Percentiles rank a stretch among this genome's conserved stretches.
Conservation (phyloP, 2,113 vertebrate genomes). For the Drymodes brunneopygia region DNA sequence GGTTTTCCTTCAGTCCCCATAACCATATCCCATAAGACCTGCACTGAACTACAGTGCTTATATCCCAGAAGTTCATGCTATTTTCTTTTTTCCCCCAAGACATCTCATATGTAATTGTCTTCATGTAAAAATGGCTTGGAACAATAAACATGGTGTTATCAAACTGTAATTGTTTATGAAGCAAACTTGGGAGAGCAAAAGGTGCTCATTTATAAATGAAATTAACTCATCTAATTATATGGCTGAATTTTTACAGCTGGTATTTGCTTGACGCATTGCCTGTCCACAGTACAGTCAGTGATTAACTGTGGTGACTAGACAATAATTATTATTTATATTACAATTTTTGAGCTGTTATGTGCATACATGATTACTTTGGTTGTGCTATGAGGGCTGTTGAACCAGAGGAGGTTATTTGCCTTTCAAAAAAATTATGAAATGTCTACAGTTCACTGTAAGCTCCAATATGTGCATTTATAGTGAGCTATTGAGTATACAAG, state of each 20-base stretch:
- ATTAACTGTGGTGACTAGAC: neutral
- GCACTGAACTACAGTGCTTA: neutral
- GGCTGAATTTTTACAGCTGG: neutral
- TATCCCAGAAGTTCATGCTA: neutral
- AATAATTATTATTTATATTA: neutral
- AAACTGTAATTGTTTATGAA: neutral
- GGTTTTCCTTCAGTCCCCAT: neutral
- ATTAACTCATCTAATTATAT: neutral
- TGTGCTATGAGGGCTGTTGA: neutral
- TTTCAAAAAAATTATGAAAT: neutral
- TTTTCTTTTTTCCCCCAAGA: neutral
- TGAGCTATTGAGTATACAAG: neutral
- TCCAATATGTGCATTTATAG: neutral
- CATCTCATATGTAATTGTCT: neutral
- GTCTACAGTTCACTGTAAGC: neutral
- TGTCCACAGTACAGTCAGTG: neutral
- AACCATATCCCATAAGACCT: neutral
- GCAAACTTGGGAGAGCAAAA: neutral
- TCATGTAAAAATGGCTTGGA: neutral
- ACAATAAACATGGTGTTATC: neutral
- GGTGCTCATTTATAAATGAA: neutral
- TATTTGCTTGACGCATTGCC: neutral
- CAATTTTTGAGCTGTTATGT: neutral
- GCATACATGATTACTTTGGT: neutral
- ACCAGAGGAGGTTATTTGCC: neutral